Conservation (phyloP, 1,140 invertebrate species). For the Gryon sp. region DNA sequence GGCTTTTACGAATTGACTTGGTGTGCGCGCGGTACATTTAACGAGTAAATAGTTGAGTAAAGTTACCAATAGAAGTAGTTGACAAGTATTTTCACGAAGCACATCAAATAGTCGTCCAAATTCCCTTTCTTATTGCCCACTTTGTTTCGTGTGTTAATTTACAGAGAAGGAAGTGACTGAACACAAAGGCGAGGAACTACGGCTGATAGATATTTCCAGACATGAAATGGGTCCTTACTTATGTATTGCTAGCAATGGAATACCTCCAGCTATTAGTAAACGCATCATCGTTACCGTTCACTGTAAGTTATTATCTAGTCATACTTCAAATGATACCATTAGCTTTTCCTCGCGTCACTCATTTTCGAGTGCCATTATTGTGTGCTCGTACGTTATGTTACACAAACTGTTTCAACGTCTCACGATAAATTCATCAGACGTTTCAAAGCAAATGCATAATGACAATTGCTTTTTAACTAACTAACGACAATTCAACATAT, state of each 20-base stretch:
- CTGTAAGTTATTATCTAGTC: conserved; percentile 84
- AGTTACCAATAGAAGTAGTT: conserved; percentile 34
- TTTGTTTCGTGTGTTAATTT: conserved; percentile 50
- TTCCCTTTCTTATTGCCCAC: conserved; percentile 42
- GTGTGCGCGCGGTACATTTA: conserved; percentile 21
- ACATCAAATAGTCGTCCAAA: conserved; percentile 38
- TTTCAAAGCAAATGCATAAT: too few species aligned
- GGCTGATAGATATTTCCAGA: conserved; percentile 88
- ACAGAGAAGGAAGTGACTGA: conserved; percentile 64
- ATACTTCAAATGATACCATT: conserved; percentile 46
- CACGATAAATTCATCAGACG: background rate
- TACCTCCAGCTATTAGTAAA: conserved; percentile 90
- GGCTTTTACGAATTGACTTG: conserved; percentile 31
- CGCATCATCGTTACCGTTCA: conserved; percentile 90
- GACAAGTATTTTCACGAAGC: conserved; percentile 29
- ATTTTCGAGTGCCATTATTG: conserved; percentile 34
- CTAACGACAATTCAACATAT: conserved; percentile 10
- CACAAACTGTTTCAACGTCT: conserved; percentile 3
- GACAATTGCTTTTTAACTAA: too few species aligned
- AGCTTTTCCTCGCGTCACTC: conserved; percentile 26
- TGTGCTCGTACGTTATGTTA: conserved; percentile 2
- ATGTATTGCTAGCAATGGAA: conserved; percentile 90
- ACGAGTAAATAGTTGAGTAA: conserved; percentile 42
- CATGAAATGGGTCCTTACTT: conserved; percentile 94
- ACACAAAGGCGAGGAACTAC: conserved; percentile 85